A percentile compares a stretch with the other conserved stretches of the same genome.
phyloP scores from a whole-genome alignment of 2,888 invertebrate species.

The Cataglyphis altisquamis region DNA sequence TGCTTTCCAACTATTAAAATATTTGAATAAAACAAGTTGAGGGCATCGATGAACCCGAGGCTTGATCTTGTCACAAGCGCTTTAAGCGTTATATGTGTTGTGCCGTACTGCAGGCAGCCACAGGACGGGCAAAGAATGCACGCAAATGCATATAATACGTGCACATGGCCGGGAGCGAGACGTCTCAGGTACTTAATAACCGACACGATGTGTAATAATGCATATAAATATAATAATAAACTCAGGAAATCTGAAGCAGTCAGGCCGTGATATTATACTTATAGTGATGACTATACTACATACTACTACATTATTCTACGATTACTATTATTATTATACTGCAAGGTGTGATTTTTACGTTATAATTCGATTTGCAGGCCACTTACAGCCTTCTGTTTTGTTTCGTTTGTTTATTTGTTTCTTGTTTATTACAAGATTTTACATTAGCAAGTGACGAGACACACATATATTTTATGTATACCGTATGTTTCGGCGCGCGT shows the following conservation, averaged over 20 bases:
- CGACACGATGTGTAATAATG: constrained; percentile 76
- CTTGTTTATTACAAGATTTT: constrained; percentile 81
- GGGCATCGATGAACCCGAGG: not conserved
- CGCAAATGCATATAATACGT: constrained; percentile 1
- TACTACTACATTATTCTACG: constrained; percentile 58
- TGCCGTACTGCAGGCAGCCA: not conserved
- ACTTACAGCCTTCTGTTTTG: constrained; percentile 73
- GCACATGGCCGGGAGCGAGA: constrained; percentile 62
- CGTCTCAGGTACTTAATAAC: constrained; percentile 80
- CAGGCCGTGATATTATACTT: constrained; percentile 86
- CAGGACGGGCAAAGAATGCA: not conserved
- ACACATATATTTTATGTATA: constrained; percentile 34
- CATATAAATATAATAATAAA: constrained; percentile 83
- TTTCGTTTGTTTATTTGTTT: constrained; percentile 80
- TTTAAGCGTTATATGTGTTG: not conserved
- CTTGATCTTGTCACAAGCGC: not conserved
- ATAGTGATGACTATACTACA: constrained; percentile 81
- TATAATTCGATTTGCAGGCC: constrained; percentile 57
- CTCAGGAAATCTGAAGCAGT: constrained; percentile 86
- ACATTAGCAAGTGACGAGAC: constrained; percentile 68
- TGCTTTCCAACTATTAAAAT: not conserved
- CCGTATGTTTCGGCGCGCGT: constrained; percentile 33
- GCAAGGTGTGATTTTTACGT: constrained; percentile 69
- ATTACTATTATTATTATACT: constrained; percentile 69
- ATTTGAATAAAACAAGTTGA: not conserved